Conservation (phyloP, 2,113 vertebrate genomes). For the Telmatochromis sp. region DNA sequence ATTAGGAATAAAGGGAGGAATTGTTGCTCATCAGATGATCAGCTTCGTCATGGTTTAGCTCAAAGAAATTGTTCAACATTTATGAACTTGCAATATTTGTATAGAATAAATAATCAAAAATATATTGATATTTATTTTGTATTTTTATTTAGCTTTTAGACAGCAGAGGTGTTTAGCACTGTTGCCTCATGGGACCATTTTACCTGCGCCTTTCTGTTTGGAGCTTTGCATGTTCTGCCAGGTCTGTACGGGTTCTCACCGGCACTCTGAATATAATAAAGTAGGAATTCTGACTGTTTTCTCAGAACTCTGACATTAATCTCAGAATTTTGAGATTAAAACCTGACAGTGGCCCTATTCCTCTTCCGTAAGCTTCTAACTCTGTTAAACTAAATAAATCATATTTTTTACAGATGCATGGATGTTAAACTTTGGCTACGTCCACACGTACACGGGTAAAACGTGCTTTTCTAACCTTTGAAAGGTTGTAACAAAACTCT, state of each 20-base stretch:
- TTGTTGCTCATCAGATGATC: background rate
- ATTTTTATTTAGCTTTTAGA: background rate
- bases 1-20: background rate
- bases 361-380: background rate
- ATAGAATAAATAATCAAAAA: background rate
- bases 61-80: background rate
- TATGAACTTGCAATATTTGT: background rate
- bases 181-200: background rate
- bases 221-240: background rate
- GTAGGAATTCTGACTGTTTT: background rate
- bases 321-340: background rate
- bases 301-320: background rate
- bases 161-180: accelerated
- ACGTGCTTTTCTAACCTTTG: background rate
- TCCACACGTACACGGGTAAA: background rate
- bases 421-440: background rate
- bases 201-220: accelerated
- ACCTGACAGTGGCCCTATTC: background rate
- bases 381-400: background rate
- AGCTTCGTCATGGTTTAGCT: background rate
- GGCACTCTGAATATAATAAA: accelerated
- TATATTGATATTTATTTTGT: background rate
- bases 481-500: no score
- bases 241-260: background rate
- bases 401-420: background rate